Evolutionary conservation across 2,797 vertebrate genomes (phyloP).

Genomic region (Aldrovandia affinis): DNA sequence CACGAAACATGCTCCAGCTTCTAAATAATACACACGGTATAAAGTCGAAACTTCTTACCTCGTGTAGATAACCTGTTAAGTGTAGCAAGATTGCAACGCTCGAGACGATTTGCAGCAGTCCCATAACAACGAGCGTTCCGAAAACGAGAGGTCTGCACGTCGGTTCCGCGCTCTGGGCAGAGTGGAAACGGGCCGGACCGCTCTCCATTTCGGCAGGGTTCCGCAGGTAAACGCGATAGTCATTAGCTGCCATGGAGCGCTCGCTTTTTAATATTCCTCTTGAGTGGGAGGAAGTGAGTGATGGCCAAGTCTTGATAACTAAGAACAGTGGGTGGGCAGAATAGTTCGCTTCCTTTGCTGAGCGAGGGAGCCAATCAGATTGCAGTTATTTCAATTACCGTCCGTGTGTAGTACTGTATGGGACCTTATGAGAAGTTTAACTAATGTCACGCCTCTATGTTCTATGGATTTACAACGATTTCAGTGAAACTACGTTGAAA

Average conservation of each 20-base stretch:
- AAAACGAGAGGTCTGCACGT: slow-evolving; percentile 76
- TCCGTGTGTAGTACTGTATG: not conserved
- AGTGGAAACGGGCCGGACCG: slow-evolving; percentile 69
- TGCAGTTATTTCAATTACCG: slow-evolving; percentile 22
- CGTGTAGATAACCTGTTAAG: slow-evolving; percentile 88
- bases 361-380: slow-evolving; percentile 61
- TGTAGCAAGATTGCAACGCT: slow-evolving; percentile 91
- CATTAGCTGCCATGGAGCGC: slow-evolving; percentile 78
- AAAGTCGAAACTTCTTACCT: slow-evolving; percentile 63
- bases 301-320: slow-evolving; percentile 58
- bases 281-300: slow-evolving; percentile 59
- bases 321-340: slow-evolving; percentile 70
- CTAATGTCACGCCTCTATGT: no score
- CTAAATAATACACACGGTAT: not conserved
- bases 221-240: slow-evolving; percentile 77
- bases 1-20: no score
- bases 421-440: not conserved
- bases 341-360: slow-evolving; percentile 32
- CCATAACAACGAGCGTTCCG: slow-evolving; percentile 85
- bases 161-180: slow-evolving; percentile 64
- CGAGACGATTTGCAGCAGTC: slow-evolving; percentile 92
- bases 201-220: slow-evolving; percentile 71
- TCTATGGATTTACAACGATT: not conserved
- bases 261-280: slow-evolving; percentile 57
- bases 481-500: not conserved